Conservation (phyloP, 2,113 vertebrate genomes). For the Cyphomyrus discorhynchus region DNA sequence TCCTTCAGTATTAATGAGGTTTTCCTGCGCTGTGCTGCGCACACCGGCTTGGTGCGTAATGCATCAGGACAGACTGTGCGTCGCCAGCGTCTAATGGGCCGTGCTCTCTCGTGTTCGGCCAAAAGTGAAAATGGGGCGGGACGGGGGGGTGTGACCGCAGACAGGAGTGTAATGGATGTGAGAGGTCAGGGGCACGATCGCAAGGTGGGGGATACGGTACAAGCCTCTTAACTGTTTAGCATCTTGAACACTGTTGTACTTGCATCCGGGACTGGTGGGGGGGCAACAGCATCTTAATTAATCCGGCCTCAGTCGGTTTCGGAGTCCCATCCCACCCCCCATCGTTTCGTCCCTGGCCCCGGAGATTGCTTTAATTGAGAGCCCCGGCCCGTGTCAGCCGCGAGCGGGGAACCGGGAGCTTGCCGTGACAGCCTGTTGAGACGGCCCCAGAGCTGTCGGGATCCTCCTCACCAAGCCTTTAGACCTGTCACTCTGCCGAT, state of each 20-base stretch:
- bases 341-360: not conserved
- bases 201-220: not conserved
- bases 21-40: constrained; percentile 15
- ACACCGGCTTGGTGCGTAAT: constrained; percentile 30
- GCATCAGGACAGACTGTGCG: constrained; percentile 22
- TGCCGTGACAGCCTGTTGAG: not conserved
- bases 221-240: not conserved
- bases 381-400: not conserved
- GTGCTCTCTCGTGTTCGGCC: not conserved
- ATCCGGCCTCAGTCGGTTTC: not conserved
- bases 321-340: not conserved
- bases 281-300: not conserved
- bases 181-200: not conserved
- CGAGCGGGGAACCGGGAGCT: not conserved
- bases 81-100: constrained; percentile 18
- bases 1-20: constrained; percentile 29
- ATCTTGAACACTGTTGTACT: not conserved
- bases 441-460: not conserved
- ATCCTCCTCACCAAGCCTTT: not conserved
- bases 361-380: constrained; percentile 4
- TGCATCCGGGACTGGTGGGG: not conserved
- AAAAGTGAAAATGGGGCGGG: not conserved
- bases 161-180: not conserved
- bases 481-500: constrained; percentile 8
- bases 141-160: not conserved